phyloP scores from a whole-genome alignment of 2,113 vertebrate species.

The Tapirus terrestris region DNA sequence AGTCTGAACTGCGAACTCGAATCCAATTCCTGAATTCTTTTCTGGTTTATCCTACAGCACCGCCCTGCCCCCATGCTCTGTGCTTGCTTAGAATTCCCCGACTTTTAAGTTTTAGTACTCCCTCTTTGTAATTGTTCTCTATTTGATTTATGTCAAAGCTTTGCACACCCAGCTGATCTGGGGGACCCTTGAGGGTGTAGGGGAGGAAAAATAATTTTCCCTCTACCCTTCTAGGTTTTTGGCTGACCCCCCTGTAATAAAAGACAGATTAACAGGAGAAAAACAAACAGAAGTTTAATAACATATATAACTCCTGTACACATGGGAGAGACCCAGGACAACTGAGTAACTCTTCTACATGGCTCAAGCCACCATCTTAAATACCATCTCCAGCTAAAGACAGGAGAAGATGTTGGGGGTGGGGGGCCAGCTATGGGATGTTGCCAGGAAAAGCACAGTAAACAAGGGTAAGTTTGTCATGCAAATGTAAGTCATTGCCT shows the following conservation, averaged over 20 bases:
- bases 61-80: neutral
- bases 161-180: neutral
- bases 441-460: neutral
- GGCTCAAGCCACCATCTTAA: neutral
- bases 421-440: neutral
- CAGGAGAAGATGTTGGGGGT: neutral
- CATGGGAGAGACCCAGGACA: neutral
- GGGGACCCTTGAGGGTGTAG: neutral
- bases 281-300: neutral
- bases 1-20: constrained; percentile 1
- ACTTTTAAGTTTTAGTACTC: neutral
- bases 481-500: neutral
- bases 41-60: neutral
- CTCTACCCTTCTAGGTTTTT: neutral
- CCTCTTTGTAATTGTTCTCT: neutral
- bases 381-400: neutral
- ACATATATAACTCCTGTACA: neutral
- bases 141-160: neutral
- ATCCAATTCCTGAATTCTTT: neutral
- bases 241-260: neutral
- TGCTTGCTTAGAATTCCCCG: neutral
- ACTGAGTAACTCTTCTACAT: neutral
- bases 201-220: neutral
- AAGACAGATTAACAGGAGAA: neutral
- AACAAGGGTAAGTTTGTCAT: neutral